Evolutionary conservation across 2,113 vertebrate species (phyloP).

Genomic region (Chiloscyllium plagiosum): DNA sequence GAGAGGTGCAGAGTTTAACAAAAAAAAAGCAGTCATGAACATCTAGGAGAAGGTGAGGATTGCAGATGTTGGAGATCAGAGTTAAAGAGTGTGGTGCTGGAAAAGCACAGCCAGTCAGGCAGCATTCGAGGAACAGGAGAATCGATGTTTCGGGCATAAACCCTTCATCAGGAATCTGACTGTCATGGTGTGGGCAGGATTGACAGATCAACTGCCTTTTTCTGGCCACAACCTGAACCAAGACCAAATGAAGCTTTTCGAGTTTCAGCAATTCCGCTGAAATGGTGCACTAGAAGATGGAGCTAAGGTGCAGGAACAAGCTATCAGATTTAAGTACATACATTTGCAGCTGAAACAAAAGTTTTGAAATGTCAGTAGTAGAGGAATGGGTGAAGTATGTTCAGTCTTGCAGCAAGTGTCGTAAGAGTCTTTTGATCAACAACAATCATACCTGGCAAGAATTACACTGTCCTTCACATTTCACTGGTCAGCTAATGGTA

Average conservation of each 20-base stretch:
- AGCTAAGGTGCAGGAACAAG: background rate
- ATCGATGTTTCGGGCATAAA: no score
- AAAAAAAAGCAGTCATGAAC: background rate
- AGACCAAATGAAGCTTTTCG: background rate
- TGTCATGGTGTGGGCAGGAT: background rate
- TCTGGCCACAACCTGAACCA: background rate
- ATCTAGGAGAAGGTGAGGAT: no score
- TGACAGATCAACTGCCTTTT: background rate
- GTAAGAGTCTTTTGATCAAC: slow-evolving; percentile 32
- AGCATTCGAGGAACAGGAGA: no score
- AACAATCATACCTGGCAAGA: slow-evolving; percentile 54
- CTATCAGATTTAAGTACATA: background rate
- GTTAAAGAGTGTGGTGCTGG: no score
- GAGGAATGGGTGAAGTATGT: background rate
- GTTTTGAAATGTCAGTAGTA: background rate
- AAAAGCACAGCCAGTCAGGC: no score
- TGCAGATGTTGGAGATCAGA: no score
- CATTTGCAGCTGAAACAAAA: background rate
- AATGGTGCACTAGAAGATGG: no score
- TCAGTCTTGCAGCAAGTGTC: background rate
- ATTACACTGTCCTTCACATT: slow-evolving; percentile 65
- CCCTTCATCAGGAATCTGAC: background rate
- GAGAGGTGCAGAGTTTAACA: background rate
- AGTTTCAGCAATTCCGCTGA: background rate
- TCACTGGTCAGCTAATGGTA: slow-evolving; percentile 58